Percentiles rank a stretch among this genome's conserved stretches.
These are phyloP conservation scores for Heliconius ethilla DNA, from an alignment of 2,888 invertebrate genomes.

Conservation along the genomic window DNA sequence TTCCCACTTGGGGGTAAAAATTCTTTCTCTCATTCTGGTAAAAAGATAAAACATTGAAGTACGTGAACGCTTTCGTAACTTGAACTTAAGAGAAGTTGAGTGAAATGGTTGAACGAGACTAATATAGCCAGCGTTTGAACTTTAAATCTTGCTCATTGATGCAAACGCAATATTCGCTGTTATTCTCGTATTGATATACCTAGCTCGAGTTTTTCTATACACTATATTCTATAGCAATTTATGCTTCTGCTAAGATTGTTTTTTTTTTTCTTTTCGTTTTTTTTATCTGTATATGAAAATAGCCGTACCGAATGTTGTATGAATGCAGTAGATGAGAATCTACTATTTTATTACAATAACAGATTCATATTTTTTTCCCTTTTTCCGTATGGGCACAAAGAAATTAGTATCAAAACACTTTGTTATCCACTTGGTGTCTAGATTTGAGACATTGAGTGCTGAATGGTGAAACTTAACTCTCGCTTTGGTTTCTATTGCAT, in stretches of 20 bases:
- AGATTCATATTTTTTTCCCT: too few relatives aligned
- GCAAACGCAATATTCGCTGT: conserved; percentile 28
- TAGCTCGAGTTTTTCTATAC: conserved; percentile 31
- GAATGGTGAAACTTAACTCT: too few relatives aligned
- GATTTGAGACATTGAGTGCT: too few relatives aligned
- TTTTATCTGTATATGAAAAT: neutral
- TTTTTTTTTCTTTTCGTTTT: conserved; percentile 14
- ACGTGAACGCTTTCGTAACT: neutral
- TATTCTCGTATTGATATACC: conserved; percentile 18
- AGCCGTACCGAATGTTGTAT: neutral
- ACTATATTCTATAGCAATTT: conserved; percentile 29
- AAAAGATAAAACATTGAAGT: neutral
- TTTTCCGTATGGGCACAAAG: too few relatives aligned
- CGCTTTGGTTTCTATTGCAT: too few relatives aligned
- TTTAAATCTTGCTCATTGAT: conserved; percentile 30
- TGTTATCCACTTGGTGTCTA: too few relatives aligned
- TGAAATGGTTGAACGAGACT: conserved; percentile 19
- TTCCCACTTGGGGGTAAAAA: too few relatives aligned
- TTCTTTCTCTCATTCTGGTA: too few relatives aligned
- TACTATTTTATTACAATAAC: neutral
- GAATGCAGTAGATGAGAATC: neutral
- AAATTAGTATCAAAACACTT: too few relatives aligned
- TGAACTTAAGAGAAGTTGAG: neutral
- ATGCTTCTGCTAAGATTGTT: conserved; percentile 20
- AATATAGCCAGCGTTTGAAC: conserved; percentile 32